These are phyloP conservation scores for Montipora capricornis DNA, from an alignment of 64 coral and sea anemone species.

Conservation along the genomic window DNA sequence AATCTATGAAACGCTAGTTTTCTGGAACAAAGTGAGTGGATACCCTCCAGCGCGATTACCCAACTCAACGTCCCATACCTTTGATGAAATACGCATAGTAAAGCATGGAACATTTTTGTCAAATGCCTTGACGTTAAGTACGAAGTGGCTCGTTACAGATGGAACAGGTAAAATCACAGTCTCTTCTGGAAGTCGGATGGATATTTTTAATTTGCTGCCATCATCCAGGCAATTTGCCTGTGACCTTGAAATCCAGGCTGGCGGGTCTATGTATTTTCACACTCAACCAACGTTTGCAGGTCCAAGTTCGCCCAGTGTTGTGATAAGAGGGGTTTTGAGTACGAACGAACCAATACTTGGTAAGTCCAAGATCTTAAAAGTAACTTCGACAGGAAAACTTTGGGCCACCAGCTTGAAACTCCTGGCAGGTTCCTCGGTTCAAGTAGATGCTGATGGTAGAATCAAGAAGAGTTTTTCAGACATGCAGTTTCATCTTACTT, in stretches of 20 bases:
- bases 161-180: slow-evolving; percentile 80
- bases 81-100: slow-evolving; percentile 67
- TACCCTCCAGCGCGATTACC: slow-evolving; percentile 60
- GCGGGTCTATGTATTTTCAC: slow-evolving; percentile 65
- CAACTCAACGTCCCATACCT: slow-evolving; percentile 16
- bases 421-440: slow-evolving; percentile 34
- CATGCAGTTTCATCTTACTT: slow-evolving; percentile 64
- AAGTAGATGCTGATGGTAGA: slow-evolving; percentile 6
- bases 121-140: background rate
- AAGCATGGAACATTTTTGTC: slow-evolving; percentile 64
- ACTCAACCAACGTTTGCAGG: slow-evolving; percentile 61
- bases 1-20: slow-evolving; percentile 61
- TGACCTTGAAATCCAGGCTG: slow-evolving; percentile 72
- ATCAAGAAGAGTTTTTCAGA: slow-evolving; percentile 52
- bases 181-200: slow-evolving; percentile 23
- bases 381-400: slow-evolving; percentile 64
- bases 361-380: slow-evolving; percentile 18
- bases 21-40: slow-evolving; percentile 59
- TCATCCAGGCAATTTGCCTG: slow-evolving; percentile 46
- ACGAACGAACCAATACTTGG: slow-evolving; percentile 29
- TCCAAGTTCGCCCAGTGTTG: slow-evolving; percentile 64
- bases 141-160: slow-evolving; percentile 60
- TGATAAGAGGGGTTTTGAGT: slow-evolving; percentile 56
- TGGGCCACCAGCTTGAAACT: slow-evolving; percentile 45
- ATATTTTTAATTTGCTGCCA: slow-evolving; percentile 38